These are phyloP conservation scores for Heliconius hortense DNA, from an alignment of 2,888 invertebrate genomes.

Conservation along the genomic window DNA sequence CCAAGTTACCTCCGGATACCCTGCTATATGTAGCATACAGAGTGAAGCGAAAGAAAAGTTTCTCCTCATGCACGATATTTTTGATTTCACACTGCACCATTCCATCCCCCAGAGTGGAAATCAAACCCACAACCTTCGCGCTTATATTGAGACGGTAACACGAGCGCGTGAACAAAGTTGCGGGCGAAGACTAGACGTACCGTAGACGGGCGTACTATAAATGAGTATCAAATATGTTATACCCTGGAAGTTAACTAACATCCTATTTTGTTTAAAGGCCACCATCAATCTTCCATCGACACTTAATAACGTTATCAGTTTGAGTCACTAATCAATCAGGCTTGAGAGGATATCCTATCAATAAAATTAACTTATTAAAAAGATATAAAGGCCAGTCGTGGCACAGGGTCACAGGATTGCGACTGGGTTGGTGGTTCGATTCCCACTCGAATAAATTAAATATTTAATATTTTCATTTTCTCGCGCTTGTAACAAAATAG, in stretches of 20 bases:
- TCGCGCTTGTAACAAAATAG: not conserved
- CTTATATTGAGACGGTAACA: too few species aligned
- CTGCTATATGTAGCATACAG: not conserved
- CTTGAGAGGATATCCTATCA: not conserved
- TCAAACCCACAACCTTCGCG: not conserved
- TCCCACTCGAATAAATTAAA: not conserved
- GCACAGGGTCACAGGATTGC: not conserved
- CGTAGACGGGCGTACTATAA: too few species aligned
- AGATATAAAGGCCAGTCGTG: not conserved
- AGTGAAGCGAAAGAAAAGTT: not conserved
- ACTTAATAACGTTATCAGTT: constrained; percentile 21
- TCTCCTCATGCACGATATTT: too few species aligned
- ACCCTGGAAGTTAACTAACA: not conserved
- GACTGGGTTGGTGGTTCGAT: too few species aligned
- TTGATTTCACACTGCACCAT: too few species aligned
- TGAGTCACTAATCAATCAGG: constrained; percentile 24
- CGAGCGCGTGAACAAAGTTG: too few species aligned
- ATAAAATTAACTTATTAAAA: constrained; percentile 14
- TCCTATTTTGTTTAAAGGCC: constrained; percentile 15
- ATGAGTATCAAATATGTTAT: too few species aligned
- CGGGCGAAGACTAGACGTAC: too few species aligned
- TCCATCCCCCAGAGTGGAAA: not conserved
- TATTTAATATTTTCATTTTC: not conserved
- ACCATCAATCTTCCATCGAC: constrained; percentile 25
- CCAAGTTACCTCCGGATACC: not conserved